Percentiles rank a stretch among this genome's conserved stretches.
These are phyloP conservation scores for Panurus biarmicus DNA, from an alignment of 2,113 vertebrate genomes.

Conservation along the genomic window DNA sequence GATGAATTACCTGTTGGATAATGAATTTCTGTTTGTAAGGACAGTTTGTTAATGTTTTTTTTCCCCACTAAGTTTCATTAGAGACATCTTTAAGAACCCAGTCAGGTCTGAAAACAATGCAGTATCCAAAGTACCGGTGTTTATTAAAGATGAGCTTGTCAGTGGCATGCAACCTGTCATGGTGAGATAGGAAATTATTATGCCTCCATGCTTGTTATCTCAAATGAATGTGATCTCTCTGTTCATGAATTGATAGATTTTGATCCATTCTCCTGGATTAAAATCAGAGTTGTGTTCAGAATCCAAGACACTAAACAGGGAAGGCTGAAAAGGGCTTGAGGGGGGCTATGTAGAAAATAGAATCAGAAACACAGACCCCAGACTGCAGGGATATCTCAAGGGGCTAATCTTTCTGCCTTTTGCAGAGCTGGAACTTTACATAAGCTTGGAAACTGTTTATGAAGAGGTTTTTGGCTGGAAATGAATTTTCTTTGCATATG, in stretches of 20 bases:
- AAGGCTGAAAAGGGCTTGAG: not conserved
- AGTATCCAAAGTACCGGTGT: not conserved
- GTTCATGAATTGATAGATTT: not conserved
- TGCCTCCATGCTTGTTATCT: not conserved
- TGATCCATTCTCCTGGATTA: not conserved
- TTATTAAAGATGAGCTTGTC: not conserved
- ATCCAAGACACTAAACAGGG: not conserved
- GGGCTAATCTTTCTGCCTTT: not conserved
- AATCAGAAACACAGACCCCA: not conserved
- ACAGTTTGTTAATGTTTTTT: not conserved
- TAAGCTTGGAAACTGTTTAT: not conserved
- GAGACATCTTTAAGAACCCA: not conserved
- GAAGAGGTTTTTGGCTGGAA: not conserved
- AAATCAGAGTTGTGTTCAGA: not conserved
- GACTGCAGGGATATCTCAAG: not conserved
- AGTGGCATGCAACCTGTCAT: not conserved
- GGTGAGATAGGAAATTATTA: not conserved
- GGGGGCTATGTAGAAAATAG: not conserved
- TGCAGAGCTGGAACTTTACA: not conserved
- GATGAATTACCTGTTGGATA: not conserved
- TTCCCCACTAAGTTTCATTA: not conserved
- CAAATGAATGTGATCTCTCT: not conserved
- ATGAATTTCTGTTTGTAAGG: not conserved
- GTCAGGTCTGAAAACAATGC: not conserved
- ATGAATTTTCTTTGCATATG: not conserved